A percentile compares a stretch with the other conserved stretches of the same genome.
phyloP scores from a whole-genome alignment of 2,888 invertebrate species.

The Horisme vitalbata region DNA sequence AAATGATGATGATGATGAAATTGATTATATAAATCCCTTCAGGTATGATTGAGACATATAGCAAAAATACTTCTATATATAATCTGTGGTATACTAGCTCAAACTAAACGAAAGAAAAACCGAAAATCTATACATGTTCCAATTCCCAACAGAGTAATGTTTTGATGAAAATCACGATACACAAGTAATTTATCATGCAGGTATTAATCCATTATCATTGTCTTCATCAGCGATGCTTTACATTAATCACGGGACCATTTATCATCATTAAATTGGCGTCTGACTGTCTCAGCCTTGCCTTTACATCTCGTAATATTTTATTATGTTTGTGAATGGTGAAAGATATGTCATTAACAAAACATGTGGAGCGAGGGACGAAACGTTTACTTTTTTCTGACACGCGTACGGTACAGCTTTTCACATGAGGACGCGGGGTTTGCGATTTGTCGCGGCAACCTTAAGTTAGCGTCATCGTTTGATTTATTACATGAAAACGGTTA shows the following conservation, averaged over 20 bases:
- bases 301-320: constrained; percentile 28
- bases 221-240: constrained; percentile 25
- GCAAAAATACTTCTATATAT: too few species aligned
- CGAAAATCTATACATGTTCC: too few species aligned
- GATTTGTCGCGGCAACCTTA: background rate
- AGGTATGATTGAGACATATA: too few species aligned
- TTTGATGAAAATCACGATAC: constrained; percentile 3
- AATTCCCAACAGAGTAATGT: too few species aligned
- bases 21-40: too few species aligned
- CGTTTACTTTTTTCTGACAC: constrained; percentile 40
- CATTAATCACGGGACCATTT: constrained; percentile 32
- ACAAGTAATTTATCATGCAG: constrained; percentile 11
- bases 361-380: constrained; percentile 30
- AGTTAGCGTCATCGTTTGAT: background rate
- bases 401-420: constrained; percentile 14
- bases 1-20: too few species aligned
- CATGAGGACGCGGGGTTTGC: constrained; percentile 1
- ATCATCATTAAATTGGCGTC: constrained; percentile 33
- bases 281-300: constrained; percentile 22
- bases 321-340: constrained; percentile 27
- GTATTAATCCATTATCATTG: constrained; percentile 28
- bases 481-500: too few species aligned
- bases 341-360: constrained; percentile 44
- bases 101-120: too few species aligned
- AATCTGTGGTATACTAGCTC: too few species aligned